Conservation (phyloP, 2,888 invertebrate species). For the Blastobasis adustella region DNA sequence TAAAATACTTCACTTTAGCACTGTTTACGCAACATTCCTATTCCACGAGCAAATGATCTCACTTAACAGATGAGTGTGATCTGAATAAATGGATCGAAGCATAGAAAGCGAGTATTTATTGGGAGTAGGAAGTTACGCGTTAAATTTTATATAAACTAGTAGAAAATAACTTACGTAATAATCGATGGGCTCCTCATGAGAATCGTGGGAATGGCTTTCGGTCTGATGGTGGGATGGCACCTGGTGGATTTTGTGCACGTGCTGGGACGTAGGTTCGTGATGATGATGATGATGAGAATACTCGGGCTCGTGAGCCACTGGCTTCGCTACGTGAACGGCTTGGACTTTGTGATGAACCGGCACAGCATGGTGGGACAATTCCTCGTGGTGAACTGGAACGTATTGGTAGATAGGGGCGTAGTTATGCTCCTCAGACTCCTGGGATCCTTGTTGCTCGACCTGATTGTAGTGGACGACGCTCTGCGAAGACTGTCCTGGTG, state of each 20-base stretch:
- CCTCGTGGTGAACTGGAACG: constrained; percentile 28
- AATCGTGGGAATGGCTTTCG: constrained; percentile 26
- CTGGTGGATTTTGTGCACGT: background rate
- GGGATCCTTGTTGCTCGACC: constrained; percentile 33
- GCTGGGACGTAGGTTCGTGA: constrained; percentile 23
- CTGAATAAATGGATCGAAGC: constrained; percentile 35
- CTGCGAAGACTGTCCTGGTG: constrained; percentile 27
- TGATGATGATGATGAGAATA: constrained; percentile 17
- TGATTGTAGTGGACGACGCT: constrained; percentile 38
- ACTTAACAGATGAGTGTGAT: constrained; percentile 32
- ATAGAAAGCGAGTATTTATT: constrained; percentile 50
- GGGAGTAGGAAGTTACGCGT: constrained; percentile 30
- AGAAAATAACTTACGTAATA: constrained; percentile 56
- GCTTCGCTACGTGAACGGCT: constrained; percentile 13
- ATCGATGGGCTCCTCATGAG: constrained; percentile 57
- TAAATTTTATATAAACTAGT: constrained; percentile 11
- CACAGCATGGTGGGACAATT: constrained; percentile 15
- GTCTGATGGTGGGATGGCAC: constrained; percentile 21
- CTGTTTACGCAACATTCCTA: constrained; percentile 23
- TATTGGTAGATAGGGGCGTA: constrained; percentile 44
- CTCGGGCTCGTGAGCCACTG: background rate
- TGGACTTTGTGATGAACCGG: constrained; percentile 18
- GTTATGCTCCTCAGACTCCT: constrained; percentile 32
- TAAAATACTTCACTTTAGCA: constrained; percentile 11
- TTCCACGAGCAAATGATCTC: constrained; percentile 22